Evolutionary conservation across 1,140 invertebrate species (phyloP).

Genomic region (Drosophila subobscura): DNA sequence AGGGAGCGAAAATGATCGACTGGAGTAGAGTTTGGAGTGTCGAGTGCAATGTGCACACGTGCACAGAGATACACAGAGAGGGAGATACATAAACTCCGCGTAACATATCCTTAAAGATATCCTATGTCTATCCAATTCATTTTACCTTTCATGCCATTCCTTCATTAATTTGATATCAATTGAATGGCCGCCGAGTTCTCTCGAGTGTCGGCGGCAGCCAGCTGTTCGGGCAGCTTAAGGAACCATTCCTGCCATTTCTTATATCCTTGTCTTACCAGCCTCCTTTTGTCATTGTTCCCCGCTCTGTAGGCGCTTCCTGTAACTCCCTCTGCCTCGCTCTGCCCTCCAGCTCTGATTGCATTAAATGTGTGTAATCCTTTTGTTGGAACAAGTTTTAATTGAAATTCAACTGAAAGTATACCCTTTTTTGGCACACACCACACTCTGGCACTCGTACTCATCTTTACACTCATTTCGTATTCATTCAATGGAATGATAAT

Average conservation of each 20-base stretch:
- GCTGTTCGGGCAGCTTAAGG: constrained; percentile 33
- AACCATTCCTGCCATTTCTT: constrained; percentile 4
- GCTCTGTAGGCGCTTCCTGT: constrained; percentile 72
- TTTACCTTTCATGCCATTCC: neutral
- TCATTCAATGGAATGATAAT: constrained; percentile 62
- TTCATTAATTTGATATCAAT: constrained; percentile 72
- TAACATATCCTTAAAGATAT: constrained; percentile 16
- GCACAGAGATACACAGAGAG: constrained; percentile 10
- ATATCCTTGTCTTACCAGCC: constrained; percentile 12
- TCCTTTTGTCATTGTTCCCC: constrained; percentile 21
- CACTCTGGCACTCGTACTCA: constrained; percentile 8
- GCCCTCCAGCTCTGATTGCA: constrained; percentile 65
- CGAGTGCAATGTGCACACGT: constrained; percentile 53
- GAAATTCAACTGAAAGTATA: constrained; percentile 70
- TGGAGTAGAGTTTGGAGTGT: neutral
- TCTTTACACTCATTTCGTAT: constrained; percentile 50
- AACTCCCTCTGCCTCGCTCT: constrained; percentile 45
- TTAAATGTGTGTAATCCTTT: constrained; percentile 71
- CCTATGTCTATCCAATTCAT: neutral
- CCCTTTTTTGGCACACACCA: constrained; percentile 72
- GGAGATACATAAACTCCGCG: neutral
- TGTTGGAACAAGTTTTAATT: constrained; percentile 76
- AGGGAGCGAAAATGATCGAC: constrained; percentile 59
- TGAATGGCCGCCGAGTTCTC: constrained; percentile 32
- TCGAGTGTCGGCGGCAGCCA: constrained; percentile 72